phyloP scores from a whole-genome alignment of 2,888 invertebrate species.

The Altica lythri region DNA sequence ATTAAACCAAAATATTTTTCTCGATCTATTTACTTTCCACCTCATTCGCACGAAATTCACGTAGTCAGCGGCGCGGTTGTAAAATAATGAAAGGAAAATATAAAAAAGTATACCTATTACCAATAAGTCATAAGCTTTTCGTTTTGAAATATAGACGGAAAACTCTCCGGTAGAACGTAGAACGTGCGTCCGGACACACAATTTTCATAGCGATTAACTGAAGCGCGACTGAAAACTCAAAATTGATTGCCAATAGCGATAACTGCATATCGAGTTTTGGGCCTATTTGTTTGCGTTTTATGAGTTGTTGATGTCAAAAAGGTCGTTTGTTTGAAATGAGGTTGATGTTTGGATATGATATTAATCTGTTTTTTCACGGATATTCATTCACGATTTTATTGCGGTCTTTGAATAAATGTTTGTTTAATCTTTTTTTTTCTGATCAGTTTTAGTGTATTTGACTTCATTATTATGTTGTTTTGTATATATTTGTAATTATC shows the following conservation, averaged over 20 bases:
- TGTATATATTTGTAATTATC: too few species aligned
- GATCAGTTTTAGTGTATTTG: too few species aligned
- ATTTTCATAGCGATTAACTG: slow-evolving; percentile 37
- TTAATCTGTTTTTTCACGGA: slow-evolving; percentile 5
- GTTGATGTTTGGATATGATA: slow-evolving; percentile 1
- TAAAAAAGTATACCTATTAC: neutral
- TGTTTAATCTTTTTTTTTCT: neutral
- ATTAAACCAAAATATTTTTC: too few species aligned
- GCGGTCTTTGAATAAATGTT: slow-evolving; percentile 1
- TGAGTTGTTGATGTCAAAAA: slow-evolving; percentile 21
- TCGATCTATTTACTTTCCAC: slow-evolving; percentile 2
- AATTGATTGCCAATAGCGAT: slow-evolving; percentile 43
- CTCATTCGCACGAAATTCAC: neutral
- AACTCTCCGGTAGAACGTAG: neutral
- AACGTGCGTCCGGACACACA: slow-evolving; percentile 19
- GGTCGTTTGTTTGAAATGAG: slow-evolving; percentile 8
- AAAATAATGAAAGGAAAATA: slow-evolving; percentile 12
- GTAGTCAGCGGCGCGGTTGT: neutral
- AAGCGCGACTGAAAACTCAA: slow-evolving; percentile 38
- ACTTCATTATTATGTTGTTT: too few species aligned
- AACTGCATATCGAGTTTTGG: slow-evolving; percentile 40
- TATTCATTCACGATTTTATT: neutral
- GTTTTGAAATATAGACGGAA: too few species aligned
- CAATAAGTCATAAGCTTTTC: slow-evolving; percentile 20
- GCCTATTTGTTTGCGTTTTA: slow-evolving; percentile 24